Base-by-base conservation (phyloP, 2,888 invertebrate species). In the Clistopyga incitator region DNA sequence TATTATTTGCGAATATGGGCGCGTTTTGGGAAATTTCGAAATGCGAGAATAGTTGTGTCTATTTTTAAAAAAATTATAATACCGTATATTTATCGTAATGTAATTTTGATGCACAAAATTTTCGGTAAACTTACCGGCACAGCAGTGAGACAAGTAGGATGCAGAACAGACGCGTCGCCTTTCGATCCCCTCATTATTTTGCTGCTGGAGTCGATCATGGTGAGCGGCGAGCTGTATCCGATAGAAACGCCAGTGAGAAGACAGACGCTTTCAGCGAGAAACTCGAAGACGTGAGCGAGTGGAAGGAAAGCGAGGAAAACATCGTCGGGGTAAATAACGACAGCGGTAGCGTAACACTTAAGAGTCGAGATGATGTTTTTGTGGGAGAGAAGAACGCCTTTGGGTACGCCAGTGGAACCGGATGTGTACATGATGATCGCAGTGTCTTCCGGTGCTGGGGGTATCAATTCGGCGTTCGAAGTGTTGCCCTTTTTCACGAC, bases 391-490 rank as follows among this genome's bases (percentile, higher is more conserved):
- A 97, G 92, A 15, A 98, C 97, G 89, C 98, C 99, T 94, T 99
- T 99, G 0, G 99, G 99, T 82, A 97, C 96, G 74, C 99, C 99
- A 3, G 99, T 99, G 0, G 99, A 99, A 6, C 99, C 99, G 88
- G 98, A 98, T 2, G 99, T 99, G 94, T 99, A 99, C 99, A 99
- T 99, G 56, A 99, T 97, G 89, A 99, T 98, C 68, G 99, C 99
- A 4, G 97, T 96, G 93, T 99, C 99, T 15, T 95, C 94, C 6
- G 96, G 93, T 6, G 93, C 93, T 1, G 98, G 97, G 6, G 95
- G 94, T 4, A 94, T 94, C 23, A 86, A 71, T 38, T 81, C 86
- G 18, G 88, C 89, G 0, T 72, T 88, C 6, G 93, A 92, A 1
- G 88, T 78, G 65, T 92, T 93, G 15, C 96, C 96, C 50, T 92